A percentile compares a stretch with the other conserved stretches of the same genome.
These are phyloP conservation scores for Capromys pilorides DNA, from an alignment of 2,797 vertebrate genomes.

Conservation along the genomic window DNA sequence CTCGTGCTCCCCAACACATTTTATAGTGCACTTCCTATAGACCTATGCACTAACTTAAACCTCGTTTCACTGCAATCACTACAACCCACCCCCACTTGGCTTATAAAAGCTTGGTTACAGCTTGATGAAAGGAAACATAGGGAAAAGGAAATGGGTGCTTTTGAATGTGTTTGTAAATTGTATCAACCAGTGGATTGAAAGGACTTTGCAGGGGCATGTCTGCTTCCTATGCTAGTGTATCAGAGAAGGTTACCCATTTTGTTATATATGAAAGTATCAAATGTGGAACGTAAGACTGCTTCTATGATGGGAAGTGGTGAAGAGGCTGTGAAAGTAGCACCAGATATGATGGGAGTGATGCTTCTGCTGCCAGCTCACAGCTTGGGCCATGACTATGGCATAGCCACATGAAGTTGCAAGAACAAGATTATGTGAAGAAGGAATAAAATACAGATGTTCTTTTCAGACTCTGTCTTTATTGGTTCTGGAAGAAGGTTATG, in stretches of 20 bases:
- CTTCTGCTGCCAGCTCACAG: constrained; percentile 97
- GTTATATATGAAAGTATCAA: constrained; percentile 99
- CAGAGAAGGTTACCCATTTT: constrained; percentile 98
- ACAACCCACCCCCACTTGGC: constrained; percentile 99
- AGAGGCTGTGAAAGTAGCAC: constrained; percentile 92
- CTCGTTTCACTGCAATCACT: constrained; percentile 94
- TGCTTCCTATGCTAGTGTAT: constrained; percentile 98
- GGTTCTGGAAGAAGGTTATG: constrained; percentile 95
- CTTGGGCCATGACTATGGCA: constrained; percentile 95
- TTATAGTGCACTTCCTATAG: constrained; percentile 99
- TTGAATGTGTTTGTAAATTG: constrained; percentile 94
- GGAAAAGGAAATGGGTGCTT: constrained; percentile 93
- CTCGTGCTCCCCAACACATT: constrained; percentile 94
- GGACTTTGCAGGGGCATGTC: constrained; percentile 99
- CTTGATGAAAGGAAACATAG: constrained; percentile 96
- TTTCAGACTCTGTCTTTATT: constrained; percentile 95
- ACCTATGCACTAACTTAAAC: constrained; percentile 99
- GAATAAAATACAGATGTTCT: constrained; percentile 97
- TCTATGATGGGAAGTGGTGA: constrained; percentile 92
- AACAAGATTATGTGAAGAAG: constrained; percentile 98
- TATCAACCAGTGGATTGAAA: constrained; percentile 93
- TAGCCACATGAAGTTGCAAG: constrained; percentile 98
- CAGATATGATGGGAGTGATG: constrained; percentile 98
- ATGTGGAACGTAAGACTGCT: constrained; percentile 90
- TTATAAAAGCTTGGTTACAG: constrained; percentile 97